Conservation (phyloP, 2,113 vertebrate species). For the Alethe castanea region DNA sequence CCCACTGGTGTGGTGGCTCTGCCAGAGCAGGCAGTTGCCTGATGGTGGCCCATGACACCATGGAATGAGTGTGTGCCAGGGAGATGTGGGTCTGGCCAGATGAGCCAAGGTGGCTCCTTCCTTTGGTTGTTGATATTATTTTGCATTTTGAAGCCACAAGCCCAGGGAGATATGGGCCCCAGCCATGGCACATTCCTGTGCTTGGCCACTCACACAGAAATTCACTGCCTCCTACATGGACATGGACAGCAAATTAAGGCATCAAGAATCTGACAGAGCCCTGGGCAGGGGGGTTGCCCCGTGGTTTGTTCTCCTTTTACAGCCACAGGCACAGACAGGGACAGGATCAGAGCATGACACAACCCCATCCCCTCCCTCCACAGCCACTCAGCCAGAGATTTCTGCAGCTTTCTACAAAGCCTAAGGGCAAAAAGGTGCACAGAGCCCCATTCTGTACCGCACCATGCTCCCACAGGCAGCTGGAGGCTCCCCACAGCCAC, state of each 20-base stretch:
- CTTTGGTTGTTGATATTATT: neutral
- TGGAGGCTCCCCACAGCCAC: neutral
- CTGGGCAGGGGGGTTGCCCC: neutral
- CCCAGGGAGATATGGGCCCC: neutral
- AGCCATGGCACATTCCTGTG: neutral
- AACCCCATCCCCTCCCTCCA: neutral
- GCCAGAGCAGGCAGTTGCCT: neutral
- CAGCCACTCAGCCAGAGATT: neutral
- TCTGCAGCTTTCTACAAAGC: neutral
- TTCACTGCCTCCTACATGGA: neutral
- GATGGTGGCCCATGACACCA: neutral
- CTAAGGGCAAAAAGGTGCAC: neutral
- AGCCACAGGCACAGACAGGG: neutral
- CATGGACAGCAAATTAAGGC: neutral
- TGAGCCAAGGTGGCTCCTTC: neutral
- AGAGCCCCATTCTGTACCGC: too few relatives aligned
- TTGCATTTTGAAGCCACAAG: neutral
- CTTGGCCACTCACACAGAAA: neutral
- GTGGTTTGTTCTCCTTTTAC: neutral
- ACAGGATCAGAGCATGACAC: neutral
- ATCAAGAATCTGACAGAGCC: neutral
- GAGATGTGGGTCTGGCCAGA: neutral
- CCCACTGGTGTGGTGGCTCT: too few relatives aligned
- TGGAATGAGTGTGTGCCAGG: neutral
- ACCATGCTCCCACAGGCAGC: neutral